Evolutionary conservation across 2,113 vertebrate genomes (phyloP).

Genomic region (Corvus cornix): DNA sequence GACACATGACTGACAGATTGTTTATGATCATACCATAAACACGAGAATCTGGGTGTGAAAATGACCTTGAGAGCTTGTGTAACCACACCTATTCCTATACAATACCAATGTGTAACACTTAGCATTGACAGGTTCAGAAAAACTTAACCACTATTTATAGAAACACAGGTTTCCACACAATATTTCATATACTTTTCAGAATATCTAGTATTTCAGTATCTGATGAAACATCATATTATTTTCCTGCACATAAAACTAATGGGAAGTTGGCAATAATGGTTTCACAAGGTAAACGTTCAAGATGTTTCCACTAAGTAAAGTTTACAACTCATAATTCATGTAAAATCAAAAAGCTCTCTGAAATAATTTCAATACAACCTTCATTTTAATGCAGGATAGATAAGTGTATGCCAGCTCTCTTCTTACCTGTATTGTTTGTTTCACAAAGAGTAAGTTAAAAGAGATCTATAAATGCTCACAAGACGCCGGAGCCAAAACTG

Average conservation of each 20-base stretch:
- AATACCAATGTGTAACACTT: background rate
- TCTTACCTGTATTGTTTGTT: background rate
- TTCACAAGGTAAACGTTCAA: background rate
- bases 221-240: background rate
- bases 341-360: background rate
- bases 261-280: background rate
- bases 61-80: background rate
- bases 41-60: background rate
- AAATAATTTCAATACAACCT: background rate
- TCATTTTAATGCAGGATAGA: background rate
- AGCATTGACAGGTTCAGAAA: background rate
- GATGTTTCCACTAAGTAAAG: background rate
- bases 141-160: background rate
- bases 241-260: background rate
- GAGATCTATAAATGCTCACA: background rate
- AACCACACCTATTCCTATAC: background rate
- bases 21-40: background rate
- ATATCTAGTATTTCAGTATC: background rate
- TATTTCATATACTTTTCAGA: background rate
- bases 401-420: background rate
- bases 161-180: background rate
- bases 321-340: background rate
- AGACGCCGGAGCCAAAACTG: background rate
- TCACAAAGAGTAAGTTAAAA: conserved; percentile 43
- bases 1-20: background rate